These are phyloP conservation scores for Drosophila pegasa DNA, from an alignment of 2,888 invertebrate genomes.

Conservation along the genomic window DNA sequence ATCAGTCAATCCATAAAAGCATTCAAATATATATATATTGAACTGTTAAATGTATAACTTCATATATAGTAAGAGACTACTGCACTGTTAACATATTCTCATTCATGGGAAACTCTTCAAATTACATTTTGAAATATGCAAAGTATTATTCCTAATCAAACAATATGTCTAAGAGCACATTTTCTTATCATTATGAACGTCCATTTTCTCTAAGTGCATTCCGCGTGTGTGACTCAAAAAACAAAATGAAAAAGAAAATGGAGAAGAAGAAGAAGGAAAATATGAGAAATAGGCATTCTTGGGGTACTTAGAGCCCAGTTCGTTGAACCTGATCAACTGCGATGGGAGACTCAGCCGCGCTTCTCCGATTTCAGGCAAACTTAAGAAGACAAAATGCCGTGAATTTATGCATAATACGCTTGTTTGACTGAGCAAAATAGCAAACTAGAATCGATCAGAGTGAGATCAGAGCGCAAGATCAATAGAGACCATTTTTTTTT, in stretches of 20 bases:
- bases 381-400: slow-evolving; percentile 41
- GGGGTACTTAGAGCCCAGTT: slow-evolving; percentile 43
- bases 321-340: slow-evolving; percentile 33
- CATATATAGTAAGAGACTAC: no score
- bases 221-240: slow-evolving; percentile 46
- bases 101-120: background rate
- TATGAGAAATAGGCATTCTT: slow-evolving; percentile 52
- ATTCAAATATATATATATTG: no score
- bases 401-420: slow-evolving; percentile 66
- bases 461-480: slow-evolving; percentile 31
- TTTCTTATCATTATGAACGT: background rate
- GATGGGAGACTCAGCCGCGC: background rate
- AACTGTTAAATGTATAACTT: no score
- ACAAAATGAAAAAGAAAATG: background rate
- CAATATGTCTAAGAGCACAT: background rate
- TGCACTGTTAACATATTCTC: background rate
- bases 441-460: slow-evolving; percentile 64
- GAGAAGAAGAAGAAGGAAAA: slow-evolving; percentile 12
- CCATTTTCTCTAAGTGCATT: slow-evolving; percentile 22
- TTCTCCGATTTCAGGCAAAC: slow-evolving; percentile 50
- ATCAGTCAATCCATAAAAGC: no score
- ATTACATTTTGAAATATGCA: slow-evolving; percentile 1
- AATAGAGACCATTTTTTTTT: slow-evolving; percentile 5
- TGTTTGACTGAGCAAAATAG: slow-evolving; percentile 48
- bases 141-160: background rate